A percentile compares a stretch with the other conserved stretches of the same genome.
Evolutionary conservation across 2,113 vertebrate genomes (phyloP).

Genomic region (Halcyon senegalensis): DNA sequence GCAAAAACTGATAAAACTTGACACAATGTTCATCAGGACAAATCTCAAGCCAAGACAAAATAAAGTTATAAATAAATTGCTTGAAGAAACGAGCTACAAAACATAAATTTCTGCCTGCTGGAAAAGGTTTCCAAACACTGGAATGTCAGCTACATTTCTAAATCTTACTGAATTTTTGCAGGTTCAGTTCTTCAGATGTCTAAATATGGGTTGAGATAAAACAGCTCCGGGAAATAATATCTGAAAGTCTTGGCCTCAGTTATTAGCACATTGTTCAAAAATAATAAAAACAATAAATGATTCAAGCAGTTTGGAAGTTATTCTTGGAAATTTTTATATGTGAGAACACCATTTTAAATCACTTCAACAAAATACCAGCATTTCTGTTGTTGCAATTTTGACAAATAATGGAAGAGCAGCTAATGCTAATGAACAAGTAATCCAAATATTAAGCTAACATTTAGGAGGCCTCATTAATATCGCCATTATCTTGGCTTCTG

Average conservation of each 20-base stretch:
- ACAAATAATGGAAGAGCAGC: background rate
- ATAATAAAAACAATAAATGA: constrained; percentile 37
- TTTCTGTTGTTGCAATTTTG: background rate
- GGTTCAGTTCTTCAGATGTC: background rate
- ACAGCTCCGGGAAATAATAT: background rate
- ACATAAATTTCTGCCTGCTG: background rate
- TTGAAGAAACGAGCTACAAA: background rate
- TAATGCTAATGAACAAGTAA: constrained; percentile 2
- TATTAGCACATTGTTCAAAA: constrained; percentile 40
- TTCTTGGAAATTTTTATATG: constrained; percentile 7
- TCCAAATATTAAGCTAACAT: background rate
- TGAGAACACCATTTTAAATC: constrained; percentile 14
- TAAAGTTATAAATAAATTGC: background rate
- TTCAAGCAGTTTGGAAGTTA: constrained; percentile 38
- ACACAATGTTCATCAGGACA: background rate
- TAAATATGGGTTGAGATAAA: background rate
- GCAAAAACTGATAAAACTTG: background rate
- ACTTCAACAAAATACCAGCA: background rate
- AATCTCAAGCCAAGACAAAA: background rate
- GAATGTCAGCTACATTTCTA: background rate
- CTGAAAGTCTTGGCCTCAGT: constrained; percentile 19
- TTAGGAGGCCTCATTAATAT: background rate
- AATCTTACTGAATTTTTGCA: constrained; percentile 4
- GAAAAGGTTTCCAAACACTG: background rate
- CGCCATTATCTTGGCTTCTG: background rate